These are phyloP conservation scores for Bungarus multicinctus DNA, from an alignment of 2,113 vertebrate genomes.

Conservation along the genomic window DNA sequence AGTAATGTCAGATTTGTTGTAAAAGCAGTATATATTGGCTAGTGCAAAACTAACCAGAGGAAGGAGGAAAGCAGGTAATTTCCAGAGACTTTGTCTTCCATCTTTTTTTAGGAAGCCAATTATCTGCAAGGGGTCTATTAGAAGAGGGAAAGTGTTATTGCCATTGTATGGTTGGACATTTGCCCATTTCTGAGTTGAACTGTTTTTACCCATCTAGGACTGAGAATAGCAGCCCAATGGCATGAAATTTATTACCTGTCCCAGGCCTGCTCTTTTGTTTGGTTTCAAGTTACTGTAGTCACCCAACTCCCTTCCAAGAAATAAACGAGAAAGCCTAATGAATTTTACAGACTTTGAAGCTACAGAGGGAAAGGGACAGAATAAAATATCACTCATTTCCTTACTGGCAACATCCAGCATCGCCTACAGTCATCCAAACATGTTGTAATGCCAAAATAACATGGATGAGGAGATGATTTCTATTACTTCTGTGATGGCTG, in stretches of 20 bases:
- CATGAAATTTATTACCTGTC: not conserved
- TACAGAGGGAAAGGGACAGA: not conserved
- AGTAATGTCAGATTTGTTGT: not conserved
- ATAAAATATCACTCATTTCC: not conserved
- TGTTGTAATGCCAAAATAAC: not conserved
- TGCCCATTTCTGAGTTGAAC: not conserved
- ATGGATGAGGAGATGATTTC: not conserved
- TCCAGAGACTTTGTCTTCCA: not conserved
- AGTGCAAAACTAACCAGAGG: not conserved
- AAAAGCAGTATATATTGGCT: not conserved
- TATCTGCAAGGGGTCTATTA: not conserved
- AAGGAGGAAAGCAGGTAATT: not conserved
- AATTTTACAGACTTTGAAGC: not conserved
- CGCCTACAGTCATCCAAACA: not conserved
- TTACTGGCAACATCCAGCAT: not conserved
- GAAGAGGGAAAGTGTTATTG: not conserved
- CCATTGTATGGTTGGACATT: not conserved
- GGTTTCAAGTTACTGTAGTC: not conserved
- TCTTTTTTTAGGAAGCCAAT: not conserved
- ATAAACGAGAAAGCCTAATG: not conserved
- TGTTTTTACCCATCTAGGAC: not conserved
- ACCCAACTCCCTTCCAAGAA: not conserved
- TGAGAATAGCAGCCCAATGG: not conserved
- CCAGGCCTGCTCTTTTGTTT: not conserved
- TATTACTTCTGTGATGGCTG: not conserved